Conservation (phyloP, 2,888 invertebrate species). For the Cybosia mesomella region DNA sequence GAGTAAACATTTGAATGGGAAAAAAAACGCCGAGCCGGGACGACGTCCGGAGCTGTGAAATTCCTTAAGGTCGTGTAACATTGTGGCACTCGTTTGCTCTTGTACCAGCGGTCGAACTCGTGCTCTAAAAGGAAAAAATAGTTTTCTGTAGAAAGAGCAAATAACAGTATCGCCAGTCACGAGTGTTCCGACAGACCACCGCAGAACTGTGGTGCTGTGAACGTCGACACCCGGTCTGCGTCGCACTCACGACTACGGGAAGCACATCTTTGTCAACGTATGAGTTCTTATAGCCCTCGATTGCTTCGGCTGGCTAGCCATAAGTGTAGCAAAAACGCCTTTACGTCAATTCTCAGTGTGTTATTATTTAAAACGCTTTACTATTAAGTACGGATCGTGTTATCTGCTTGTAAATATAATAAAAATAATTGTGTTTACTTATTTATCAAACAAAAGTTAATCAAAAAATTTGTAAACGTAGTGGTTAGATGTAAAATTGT, state of each 20-base stretch:
- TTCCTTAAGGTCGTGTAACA: constrained; percentile 85
- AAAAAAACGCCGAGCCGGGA: constrained; percentile 75
- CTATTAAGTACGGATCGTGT: constrained; percentile 82
- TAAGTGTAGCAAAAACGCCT: constrained; percentile 83
- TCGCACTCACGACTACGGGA: constrained; percentile 35
- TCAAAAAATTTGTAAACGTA: constrained; percentile 83
- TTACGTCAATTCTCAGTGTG: constrained; percentile 87
- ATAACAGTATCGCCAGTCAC: constrained; percentile 82
- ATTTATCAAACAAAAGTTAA: constrained; percentile 84
- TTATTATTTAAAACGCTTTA: constrained; percentile 86
- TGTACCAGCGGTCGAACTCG: constrained; percentile 79
- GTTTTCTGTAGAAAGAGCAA: constrained; percentile 82
- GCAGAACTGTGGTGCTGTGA: constrained; percentile 65
- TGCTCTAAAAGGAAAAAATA: constrained; percentile 85
- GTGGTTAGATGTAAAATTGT: constrained; percentile 86
- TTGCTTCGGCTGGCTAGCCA: constrained; percentile 79
- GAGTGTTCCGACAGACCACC: constrained; percentile 82
- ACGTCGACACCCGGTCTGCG: constrained; percentile 46
- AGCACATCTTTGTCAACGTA: constrained; percentile 30
- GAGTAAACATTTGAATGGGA: constrained; percentile 83
- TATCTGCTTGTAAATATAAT: constrained; percentile 86
- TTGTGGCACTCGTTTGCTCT: constrained; percentile 84
- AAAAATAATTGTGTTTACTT: constrained; percentile 81
- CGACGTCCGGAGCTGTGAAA: constrained; percentile 83
- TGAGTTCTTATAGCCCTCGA: constrained; percentile 53